Evolutionary conservation across 2,797 vertebrate genomes (phyloP).

Genomic region (Oreochromis grahami): DNA sequence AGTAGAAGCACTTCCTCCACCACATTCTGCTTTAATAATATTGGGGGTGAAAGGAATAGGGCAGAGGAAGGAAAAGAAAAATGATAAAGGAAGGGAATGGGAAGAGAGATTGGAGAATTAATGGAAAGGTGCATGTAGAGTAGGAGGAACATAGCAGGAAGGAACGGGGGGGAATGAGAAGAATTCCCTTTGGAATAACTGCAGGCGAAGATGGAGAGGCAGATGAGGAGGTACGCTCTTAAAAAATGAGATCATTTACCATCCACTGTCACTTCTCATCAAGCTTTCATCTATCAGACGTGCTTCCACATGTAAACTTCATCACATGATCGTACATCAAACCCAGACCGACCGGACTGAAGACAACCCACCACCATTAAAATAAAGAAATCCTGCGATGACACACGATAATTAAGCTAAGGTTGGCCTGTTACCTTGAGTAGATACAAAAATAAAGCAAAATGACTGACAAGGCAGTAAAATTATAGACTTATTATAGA

Average conservation of each 20-base stretch:
- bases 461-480: neutral
- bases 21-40: neutral
- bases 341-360: neutral
- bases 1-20: accelerated
- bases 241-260: neutral
- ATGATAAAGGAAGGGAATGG: neutral
- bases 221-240: neutral
- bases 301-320: neutral
- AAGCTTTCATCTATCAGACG: conserved; percentile 2
- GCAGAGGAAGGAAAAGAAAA: neutral
- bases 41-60: neutral
- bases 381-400: neutral
- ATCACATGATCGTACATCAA: neutral
- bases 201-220: neutral
- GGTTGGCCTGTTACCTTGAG: neutral
- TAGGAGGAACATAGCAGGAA: neutral
- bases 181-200: neutral
- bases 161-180: neutral
- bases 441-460: neutral
- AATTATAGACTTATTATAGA: neutral
- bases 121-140: neutral
- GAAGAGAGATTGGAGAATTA: neutral
- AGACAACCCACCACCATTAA: neutral
- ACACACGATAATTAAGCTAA: neutral
- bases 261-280: neutral